A percentile compares a stretch with the other conserved stretches of the same genome.
phyloP scores from a whole-genome alignment of 2,888 invertebrate genomes.

The Mechanitis messenoides region DNA sequence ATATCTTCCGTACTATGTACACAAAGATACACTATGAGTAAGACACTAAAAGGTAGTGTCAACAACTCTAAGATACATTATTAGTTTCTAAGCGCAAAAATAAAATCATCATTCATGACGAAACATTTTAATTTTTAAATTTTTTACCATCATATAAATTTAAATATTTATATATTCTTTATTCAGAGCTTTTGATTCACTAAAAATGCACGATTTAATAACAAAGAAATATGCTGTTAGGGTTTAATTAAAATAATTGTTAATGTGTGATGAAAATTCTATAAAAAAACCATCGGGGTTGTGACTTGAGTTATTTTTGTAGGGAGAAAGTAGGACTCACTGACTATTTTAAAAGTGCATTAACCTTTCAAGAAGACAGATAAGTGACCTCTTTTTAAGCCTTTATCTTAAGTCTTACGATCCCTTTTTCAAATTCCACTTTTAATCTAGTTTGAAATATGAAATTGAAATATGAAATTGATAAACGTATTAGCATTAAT shows the following conservation, averaged over 20 bases:
- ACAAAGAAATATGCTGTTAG: too few species aligned
- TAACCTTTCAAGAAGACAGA: conserved; percentile 25
- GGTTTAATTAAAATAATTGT: not conserved
- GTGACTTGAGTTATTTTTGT: conserved; percentile 12
- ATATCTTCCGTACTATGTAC: not conserved
- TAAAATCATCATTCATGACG: not conserved
- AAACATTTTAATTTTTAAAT: too few species aligned
- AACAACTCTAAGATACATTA: not conserved
- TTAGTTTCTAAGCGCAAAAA: too few species aligned
- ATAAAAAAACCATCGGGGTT: not conserved
- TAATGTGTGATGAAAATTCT: not conserved
- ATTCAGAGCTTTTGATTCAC: too few species aligned
- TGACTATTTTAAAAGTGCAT: conserved; percentile 24
- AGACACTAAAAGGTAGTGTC: not conserved
- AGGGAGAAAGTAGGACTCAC: conserved; percentile 17
- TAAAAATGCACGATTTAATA: too few species aligned
- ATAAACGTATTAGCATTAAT: too few species aligned
- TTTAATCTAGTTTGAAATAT: too few species aligned
- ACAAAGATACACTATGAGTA: not conserved
- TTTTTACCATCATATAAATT: not conserved
- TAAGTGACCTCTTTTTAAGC: conserved; percentile 22
- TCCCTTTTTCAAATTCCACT: too few species aligned
- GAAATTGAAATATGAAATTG: too few species aligned
- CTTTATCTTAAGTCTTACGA: conserved; percentile 5
- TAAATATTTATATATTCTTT: too few species aligned